Conservation (phyloP, 2,888 invertebrate species). For the Dinocampus coccinellae region DNA sequence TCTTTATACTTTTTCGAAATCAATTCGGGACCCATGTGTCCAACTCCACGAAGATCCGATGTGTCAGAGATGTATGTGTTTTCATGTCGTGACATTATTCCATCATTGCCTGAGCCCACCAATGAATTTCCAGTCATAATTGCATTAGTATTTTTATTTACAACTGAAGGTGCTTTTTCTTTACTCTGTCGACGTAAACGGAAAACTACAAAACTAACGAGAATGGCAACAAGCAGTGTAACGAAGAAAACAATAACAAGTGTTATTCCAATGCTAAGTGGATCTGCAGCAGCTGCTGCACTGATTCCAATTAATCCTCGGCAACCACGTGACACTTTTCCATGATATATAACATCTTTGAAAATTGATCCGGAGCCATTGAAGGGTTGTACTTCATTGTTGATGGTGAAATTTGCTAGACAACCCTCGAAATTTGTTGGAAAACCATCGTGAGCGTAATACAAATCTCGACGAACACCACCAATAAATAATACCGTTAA, state of each 20-base stretch:
- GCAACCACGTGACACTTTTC: conserved; percentile 83
- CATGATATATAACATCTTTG: conserved; percentile 77
- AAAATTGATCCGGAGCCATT: conserved; percentile 89
- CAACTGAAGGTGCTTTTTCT: conserved; percentile 83
- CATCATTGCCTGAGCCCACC: conserved; percentile 78
- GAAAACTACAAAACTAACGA: conserved; percentile 93
- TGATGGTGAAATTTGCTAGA: conserved; percentile 88
- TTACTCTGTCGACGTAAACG: conserved; percentile 88
- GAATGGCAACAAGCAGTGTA: conserved; percentile 87
- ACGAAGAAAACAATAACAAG: conserved; percentile 95
- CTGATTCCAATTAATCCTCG: conserved; percentile 82
- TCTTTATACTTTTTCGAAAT: conserved; percentile 92
- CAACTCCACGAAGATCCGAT: conserved; percentile 79
- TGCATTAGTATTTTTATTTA: conserved; percentile 83
- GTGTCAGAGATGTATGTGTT: conserved; percentile 76
- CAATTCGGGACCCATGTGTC: conserved; percentile 86
- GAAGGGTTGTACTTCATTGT: conserved; percentile 90
- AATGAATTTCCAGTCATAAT: conserved; percentile 80
- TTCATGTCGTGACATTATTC: conserved; percentile 77
- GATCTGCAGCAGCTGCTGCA: conserved; percentile 83
- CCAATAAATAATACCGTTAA: conserved; percentile 85
- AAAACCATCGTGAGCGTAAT: conserved; percentile 70
- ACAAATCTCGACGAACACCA: conserved; percentile 77
- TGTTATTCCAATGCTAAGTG: conserved; percentile 92
- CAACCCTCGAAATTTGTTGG: conserved; percentile 88